Evolutionary conservation across 1,140 invertebrate species (phyloP), one percentile per base, ranked within the genome.

Genomic region (Apis laboriosa): DNA sequence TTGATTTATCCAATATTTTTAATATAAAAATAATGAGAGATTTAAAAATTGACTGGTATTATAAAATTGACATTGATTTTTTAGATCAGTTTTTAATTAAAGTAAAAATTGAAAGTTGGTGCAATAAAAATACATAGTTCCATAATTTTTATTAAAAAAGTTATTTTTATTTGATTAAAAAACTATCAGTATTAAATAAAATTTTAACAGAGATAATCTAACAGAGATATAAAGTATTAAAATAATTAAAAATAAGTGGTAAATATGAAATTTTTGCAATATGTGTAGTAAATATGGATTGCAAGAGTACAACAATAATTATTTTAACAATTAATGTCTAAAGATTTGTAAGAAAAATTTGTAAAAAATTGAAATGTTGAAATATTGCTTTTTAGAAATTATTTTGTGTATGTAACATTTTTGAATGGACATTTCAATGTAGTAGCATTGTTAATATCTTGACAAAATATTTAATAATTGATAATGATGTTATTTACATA

Each of bases 171-270:
- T 60, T 15, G 55, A 76, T 68, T 17, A 43, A 76, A 80, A 15
- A 53, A 17, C 55, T 76, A 77, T 81, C 80, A 81, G 80, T 81
- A 81, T 81, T 81, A 81, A 68, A 34, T 66, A 34, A 76, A 81
- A 77, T 68, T 66, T 11, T 77, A 73, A 24, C 24, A 24, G 24
- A 24, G 24, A 24, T 24, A 24, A 24, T 24, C 43, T 56, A 67
- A 77, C 21, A 81, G 55, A 81, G 61, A 76, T 77, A 81, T 81
- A 81, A 81, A 75, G 63, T 81, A 81, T 81, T 81, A 81, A 73
- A 19, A 9, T 81, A 75, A 66, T 67, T 64, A 75, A 19, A 68
- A 60, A 56, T 53, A 66, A 34, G 17, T 28, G 13, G 61, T 81
- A 75, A 53, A 60, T 58, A 28, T 58, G 72, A 24, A 67, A 58